Evolutionary conservation across 1,140 invertebrate genomes (phyloP), one percentile per base, ranked within the genome.

Genomic region (Colletes gigas): DNA sequence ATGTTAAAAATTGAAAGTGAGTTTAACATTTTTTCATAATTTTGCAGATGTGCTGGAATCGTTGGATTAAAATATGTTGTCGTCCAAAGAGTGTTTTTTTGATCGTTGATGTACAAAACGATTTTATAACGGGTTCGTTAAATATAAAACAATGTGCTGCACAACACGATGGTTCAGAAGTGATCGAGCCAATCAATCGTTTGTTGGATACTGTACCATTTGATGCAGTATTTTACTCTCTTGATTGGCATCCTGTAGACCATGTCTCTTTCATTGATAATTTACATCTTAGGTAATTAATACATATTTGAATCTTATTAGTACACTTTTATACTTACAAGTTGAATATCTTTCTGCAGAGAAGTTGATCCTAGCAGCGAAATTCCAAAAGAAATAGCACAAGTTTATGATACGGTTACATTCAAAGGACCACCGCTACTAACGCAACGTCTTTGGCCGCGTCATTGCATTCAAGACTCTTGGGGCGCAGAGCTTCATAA

Each of bases 191-290:
- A 3, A 98, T 99, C 84, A 99, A 99, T 94, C 94, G 95, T 63
- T 92, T 99, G 17, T 92, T 99, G 84, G 96, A 97, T 55, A 96
- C 95, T 0, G 96, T 98, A 21, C 94, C 96, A 70, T 99, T 99
- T 93, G 97, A 99, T 93, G 95, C 96, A 3, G 96, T 99, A n/a
- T 98, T 98, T 90, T 99, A 99, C 93, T 98, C 98, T 1, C 94
- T 98, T 72, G 99, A 99, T 93, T 99, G 98, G 98, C 99, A 99
- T 95, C 98, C 98, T 0, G 95, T 95, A 52, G 96, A 99, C 94
- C 99, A 99, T 93, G 97, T 99, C 39, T 99, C 98, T 17, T 99
- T 99, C 92, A 96, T 98, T 82, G 98, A 99, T 89, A 99, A 99
- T 94, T 95, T 98, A 60, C 94, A 93, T 76, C 79, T 93, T 10